These are phyloP conservation scores for Lethocerus indicus DNA, from an alignment of 1,140 invertebrate genomes.

Conservation along the genomic window DNA sequence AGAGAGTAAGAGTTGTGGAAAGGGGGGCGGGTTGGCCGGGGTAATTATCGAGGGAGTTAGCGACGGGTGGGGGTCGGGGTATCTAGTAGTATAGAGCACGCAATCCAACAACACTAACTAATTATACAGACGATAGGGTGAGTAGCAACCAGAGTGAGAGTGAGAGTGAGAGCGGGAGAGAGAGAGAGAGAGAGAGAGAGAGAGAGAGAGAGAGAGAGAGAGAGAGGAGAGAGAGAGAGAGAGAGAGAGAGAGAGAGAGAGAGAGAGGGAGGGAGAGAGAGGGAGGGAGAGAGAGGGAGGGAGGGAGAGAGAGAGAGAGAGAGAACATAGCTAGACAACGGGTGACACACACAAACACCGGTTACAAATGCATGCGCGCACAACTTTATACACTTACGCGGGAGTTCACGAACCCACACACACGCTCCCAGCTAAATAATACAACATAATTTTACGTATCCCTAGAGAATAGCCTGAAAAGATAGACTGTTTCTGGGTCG, in stretches of 20 bases:
- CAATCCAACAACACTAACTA: too few species aligned
- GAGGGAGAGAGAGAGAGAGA: constrained; percentile 8
- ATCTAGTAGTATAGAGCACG: background rate
- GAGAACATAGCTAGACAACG: background rate
- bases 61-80: background rate
- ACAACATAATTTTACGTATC: too few species aligned
- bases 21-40: background rate
- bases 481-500: too few species aligned
- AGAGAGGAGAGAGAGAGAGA: constrained; percentile 1
- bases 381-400: too few species aligned
- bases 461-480: too few species aligned
- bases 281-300: constrained; percentile 8
- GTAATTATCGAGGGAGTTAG: background rate
- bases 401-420: too few species aligned
- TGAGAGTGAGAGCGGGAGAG: background rate
- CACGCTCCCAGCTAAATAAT: too few species aligned
- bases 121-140: too few species aligned
- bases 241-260: constrained; percentile 6
- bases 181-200: background rate
- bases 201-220: constrained; percentile 4
- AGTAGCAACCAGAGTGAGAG: background rate
- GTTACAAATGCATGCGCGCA: too few species aligned
- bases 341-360: background rate
- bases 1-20: background rate
- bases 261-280: constrained; percentile 9